Conservation (phyloP, 2,113 vertebrate species). For the Dipodomys stephensi region DNA sequence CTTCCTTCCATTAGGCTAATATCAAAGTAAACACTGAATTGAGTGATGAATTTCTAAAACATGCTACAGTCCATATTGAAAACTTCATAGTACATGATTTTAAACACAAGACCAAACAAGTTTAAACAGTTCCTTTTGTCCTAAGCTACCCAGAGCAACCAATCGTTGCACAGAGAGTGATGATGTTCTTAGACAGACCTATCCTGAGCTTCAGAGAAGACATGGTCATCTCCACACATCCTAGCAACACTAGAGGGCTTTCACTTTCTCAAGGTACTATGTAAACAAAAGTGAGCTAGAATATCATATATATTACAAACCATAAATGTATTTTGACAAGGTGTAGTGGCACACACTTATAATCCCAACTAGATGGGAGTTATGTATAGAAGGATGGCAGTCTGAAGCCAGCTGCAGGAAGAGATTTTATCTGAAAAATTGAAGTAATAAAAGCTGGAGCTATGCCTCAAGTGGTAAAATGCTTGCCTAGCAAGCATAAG, state of each 20-base stretch:
- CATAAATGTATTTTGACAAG: neutral
- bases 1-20: neutral
- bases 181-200: neutral
- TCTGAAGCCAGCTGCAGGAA: too few relatives aligned
- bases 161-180: neutral
- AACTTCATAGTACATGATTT: neutral
- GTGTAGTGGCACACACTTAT: too few relatives aligned
- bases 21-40: constrained; percentile 23
- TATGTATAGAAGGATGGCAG: too few relatives aligned
- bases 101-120: neutral
- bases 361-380: too few relatives aligned
- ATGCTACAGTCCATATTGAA: neutral
- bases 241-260: neutral
- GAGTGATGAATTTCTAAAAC: constrained; percentile 40
- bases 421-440: too few relatives aligned
- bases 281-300: neutral
- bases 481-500: too few relatives aligned
- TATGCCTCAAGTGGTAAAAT: too few relatives aligned
- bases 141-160: neutral
- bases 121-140: neutral
- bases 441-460: too few relatives aligned
- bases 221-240: neutral
- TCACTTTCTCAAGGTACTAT: neutral
- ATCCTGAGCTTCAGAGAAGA: neutral
- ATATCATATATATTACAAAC: neutral